These are phyloP conservation scores for Plotosus lineatus DNA, from an alignment of 2,113 vertebrate genomes.

Conservation along the genomic window DNA sequence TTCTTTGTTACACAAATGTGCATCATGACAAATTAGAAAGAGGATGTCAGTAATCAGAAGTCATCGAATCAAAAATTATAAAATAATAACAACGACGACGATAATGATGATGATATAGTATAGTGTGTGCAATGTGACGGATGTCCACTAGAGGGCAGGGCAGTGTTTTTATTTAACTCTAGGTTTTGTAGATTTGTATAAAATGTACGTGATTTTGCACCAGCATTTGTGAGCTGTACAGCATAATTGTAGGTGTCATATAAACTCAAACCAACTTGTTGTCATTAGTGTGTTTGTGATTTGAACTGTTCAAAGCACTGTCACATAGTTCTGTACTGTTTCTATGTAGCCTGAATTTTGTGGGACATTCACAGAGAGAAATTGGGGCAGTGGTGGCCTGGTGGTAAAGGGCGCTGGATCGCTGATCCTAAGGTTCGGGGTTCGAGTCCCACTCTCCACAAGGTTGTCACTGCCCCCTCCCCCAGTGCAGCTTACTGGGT, in stretches of 20 bases:
- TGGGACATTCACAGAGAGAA: neutral
- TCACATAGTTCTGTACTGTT: neutral
- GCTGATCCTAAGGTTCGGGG: too few relatives aligned
- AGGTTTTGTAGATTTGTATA: neutral
- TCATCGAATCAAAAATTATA: neutral
- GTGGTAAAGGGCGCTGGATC: too few relatives aligned
- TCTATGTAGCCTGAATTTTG: too few relatives aligned
- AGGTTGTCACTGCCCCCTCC: too few relatives aligned
- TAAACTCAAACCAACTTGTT: neutral
- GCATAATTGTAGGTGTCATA: neutral
- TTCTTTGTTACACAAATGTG: neutral
- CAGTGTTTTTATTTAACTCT: neutral
- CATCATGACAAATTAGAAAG: neutral
- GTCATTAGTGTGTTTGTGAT: neutral
- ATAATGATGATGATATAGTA: neutral
- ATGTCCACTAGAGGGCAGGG: conserved; percentile 1
- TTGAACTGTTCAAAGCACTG: neutral
- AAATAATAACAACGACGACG: neutral
- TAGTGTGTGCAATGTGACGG: neutral
- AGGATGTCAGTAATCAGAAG: neutral
- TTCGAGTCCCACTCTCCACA: too few relatives aligned
- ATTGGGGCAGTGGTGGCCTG: too few relatives aligned
- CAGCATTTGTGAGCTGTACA: neutral
- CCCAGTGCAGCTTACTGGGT: too few relatives aligned
- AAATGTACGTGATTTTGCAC: neutral